Base-by-base conservation (phyloP, 2,888 invertebrate species). In the Hypomecis atomaria region DNA sequence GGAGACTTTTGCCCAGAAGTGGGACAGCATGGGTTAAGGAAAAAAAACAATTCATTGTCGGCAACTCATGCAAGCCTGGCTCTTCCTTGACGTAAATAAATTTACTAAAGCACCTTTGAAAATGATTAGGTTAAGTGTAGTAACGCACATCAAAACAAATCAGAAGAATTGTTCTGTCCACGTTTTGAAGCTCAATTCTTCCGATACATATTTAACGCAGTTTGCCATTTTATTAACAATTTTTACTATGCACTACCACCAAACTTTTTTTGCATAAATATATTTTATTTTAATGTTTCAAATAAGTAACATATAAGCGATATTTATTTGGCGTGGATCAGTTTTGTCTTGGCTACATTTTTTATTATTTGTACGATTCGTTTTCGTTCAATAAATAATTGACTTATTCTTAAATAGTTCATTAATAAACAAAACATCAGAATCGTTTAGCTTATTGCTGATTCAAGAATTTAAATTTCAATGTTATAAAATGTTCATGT, bases 291-390 rank as follows among this genome's bases (percentile, higher is more conserved):
- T 37, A 37, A 62, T 53, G 52, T 57, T 52, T 57, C 33, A 56
- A 45, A 50, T 45, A 50, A 62, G 44, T 57, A n/a, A 57, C 58
- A 37, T 40, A 0, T 13, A 48, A n/a, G 54, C 7, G 36, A 45
- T n/a, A 49, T 61, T 40, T 11, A 40, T 59, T 59, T 54, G 49
- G 62, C 52, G 52, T 54, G 37, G 49, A 13, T 34, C 36, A 8
- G 38, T 62, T 53, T 40, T 42, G n/a, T 49, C 1, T 49, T n/a
- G 5, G 38, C 38, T 36, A 33, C n/a, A 40, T 60, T 56, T 6
- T 38, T 38, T 4, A 7, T 38, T 33, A 6, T 42, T 60, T 55
- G 36, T 56, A 58, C 38, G 47, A 38, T 57, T 40, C 5, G 11
- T 33, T 52, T 42, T n/a, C 37, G 6, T 37, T 37, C 34, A 54